Conservation (phyloP, 2,888 invertebrate species). For the Argyresthia albistria region DNA sequence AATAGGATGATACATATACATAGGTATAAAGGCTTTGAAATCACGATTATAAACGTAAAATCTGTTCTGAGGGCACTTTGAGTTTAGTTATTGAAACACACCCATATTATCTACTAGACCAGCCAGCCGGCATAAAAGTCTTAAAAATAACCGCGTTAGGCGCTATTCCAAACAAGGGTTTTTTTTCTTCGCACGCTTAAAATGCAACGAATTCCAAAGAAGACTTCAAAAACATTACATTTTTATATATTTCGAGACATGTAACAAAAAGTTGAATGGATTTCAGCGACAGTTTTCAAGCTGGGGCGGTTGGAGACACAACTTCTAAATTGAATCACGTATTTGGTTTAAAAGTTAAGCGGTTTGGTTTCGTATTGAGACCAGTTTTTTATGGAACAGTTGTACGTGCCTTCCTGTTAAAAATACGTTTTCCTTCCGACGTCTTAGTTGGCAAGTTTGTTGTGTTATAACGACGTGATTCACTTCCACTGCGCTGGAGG, state of each 20-base stretch:
- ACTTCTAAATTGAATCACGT: slow-evolving; percentile 70
- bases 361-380: slow-evolving; percentile 58
- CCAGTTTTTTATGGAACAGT: slow-evolving; percentile 55
- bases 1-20: too few relatives aligned
- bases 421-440: slow-evolving; percentile 42
- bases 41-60: too few relatives aligned
- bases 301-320: slow-evolving; percentile 42
- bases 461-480: background rate
- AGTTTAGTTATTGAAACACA: too few relatives aligned
- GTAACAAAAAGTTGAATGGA: slow-evolving; percentile 51
- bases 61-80: too few relatives aligned
- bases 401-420: slow-evolving; percentile 52
- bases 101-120: too few relatives aligned
- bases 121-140: too few relatives aligned
- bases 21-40: too few relatives aligned
- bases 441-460: slow-evolving; percentile 26
- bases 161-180: too few relatives aligned
- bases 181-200: background rate
- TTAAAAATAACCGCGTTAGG: too few relatives aligned
- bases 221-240: slow-evolving; percentile 26
- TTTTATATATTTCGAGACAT: slow-evolving; percentile 31
- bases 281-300: slow-evolving; percentile 52
- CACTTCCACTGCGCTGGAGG: too few relatives aligned
- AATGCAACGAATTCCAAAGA: slow-evolving; percentile 7
- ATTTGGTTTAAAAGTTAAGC: slow-evolving; percentile 69